Evolutionary conservation across 2,113 vertebrate genomes (phyloP).

Genomic region (Talpa occidentalis): DNA sequence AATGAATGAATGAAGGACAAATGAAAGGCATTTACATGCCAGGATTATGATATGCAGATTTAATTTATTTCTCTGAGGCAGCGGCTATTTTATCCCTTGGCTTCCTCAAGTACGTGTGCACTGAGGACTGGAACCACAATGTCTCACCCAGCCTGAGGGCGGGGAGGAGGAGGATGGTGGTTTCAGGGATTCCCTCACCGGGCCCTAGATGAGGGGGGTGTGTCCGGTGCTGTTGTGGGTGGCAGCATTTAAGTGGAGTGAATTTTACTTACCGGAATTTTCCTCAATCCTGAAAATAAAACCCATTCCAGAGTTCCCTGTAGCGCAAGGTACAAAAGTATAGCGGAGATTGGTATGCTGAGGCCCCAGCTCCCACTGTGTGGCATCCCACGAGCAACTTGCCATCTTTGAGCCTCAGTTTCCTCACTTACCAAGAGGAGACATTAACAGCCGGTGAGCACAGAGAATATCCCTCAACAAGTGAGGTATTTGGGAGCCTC

Average conservation of each 20-base stretch:
- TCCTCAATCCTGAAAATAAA: background rate
- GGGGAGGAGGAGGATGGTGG: too few species aligned
- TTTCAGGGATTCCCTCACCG: background rate
- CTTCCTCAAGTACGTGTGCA: background rate
- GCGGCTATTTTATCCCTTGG: background rate
- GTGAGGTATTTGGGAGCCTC: background rate
- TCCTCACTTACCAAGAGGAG: background rate
- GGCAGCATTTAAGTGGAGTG: background rate
- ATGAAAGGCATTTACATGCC: background rate
- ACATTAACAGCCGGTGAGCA: background rate
- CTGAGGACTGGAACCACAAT: background rate
- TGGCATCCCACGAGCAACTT: background rate
- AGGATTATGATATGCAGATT: background rate
- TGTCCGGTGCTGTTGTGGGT: background rate
- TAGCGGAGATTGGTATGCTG: background rate
- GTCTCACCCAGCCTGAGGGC: background rate
- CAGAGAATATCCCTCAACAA: background rate
- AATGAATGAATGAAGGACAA: background rate
- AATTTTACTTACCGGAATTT: background rate
- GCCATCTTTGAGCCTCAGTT: background rate
- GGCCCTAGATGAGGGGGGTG: background rate
- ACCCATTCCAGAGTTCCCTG: background rate
- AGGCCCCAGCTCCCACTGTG: background rate
- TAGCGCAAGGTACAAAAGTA: background rate
- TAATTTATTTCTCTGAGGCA: background rate